Percentiles rank a stretch among this genome's conserved stretches.
These are phyloP conservation scores for Karalla daura DNA, from an alignment of 2,797 vertebrate species.

Conservation along the genomic window DNA sequence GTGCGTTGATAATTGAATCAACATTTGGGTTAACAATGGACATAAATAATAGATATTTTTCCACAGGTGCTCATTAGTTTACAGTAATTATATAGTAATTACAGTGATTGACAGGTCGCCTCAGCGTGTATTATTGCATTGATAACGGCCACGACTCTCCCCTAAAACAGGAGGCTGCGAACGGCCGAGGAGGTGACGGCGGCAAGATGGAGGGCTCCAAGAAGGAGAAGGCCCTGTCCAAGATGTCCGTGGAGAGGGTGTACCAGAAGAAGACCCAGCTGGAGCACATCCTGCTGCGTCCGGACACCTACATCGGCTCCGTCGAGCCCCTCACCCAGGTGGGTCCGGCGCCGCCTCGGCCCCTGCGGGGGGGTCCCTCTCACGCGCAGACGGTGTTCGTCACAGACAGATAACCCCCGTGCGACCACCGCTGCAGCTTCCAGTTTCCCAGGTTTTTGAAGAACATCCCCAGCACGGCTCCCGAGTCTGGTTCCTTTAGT, in stretches of 20 bases:
- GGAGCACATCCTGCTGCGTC: conserved; percentile 98
- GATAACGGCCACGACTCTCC: conserved; percentile 84
- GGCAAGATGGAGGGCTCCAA: conserved; percentile 88
- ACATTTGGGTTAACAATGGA: no score
- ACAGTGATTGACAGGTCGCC: no score
- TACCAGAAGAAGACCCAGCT: conserved; percentile 99
- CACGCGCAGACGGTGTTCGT: no score
- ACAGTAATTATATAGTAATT: no score
- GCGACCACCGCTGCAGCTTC: neutral
- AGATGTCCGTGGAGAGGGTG: conserved; percentile 96
- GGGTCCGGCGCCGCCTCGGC: conserved; percentile 6
- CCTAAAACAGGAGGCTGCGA: conserved; percentile 92
- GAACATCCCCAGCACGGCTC: no score
- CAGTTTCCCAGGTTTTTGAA: no score
- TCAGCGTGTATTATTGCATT: no score
- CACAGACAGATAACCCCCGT: neutral
- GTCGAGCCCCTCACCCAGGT: conserved; percentile 97
- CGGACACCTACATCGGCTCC: conserved; percentile 96
- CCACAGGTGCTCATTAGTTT: no score
- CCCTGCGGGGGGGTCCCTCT: no score
- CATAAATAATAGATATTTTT: no score
- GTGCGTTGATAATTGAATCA: no score
- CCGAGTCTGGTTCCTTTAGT: no score
- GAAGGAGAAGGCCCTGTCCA: conserved; percentile 93
- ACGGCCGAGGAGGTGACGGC: conserved; percentile 84